These are phyloP conservation scores for Gadus macrocephalus DNA, from an alignment of 2,113 vertebrate genomes.

Conservation along the genomic window DNA sequence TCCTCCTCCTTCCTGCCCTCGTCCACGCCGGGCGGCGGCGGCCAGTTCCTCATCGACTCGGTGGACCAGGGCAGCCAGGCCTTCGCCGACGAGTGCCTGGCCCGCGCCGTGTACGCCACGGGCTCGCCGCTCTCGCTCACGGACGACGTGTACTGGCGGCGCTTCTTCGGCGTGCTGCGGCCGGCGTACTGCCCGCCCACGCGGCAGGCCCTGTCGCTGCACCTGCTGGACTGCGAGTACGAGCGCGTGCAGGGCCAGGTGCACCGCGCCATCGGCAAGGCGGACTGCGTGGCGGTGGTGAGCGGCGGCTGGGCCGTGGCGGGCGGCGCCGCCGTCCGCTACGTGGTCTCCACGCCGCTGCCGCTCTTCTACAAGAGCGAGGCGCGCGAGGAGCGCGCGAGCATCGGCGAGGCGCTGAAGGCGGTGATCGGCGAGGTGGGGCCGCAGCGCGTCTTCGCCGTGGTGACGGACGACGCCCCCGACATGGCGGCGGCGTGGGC, in stretches of 20 bases:
- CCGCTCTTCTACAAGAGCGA: constrained; percentile 43
- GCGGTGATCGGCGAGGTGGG: constrained; percentile 48
- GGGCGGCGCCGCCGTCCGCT: constrained; percentile 35
- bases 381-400: constrained; percentile 20
- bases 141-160: constrained; percentile 53
- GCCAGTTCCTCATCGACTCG: constrained; percentile 47
- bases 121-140: constrained; percentile 48
- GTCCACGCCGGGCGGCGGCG: constrained; percentile 28
- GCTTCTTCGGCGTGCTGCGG: constrained; percentile 45
- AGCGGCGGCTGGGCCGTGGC: constrained; percentile 42
- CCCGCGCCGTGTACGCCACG: constrained; percentile 45
- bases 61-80: constrained; percentile 51
- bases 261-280: constrained; percentile 35
- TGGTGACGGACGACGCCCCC: constrained; percentile 41
- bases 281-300: constrained; percentile 39
- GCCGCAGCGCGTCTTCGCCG: constrained; percentile 41
- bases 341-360: constrained; percentile 38
- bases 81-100: constrained; percentile 45
- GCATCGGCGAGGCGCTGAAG: constrained; percentile 43
- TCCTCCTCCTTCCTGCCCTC: constrained; percentile 37
- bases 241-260: constrained; percentile 49
- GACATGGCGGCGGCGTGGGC: constrained; percentile 43
- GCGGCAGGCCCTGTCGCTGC: constrained; percentile 43
- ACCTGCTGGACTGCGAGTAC: constrained; percentile 46
- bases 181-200: constrained; percentile 52